Evolutionary conservation across 2,797 vertebrate genomes (phyloP).

Genomic region (Argya squamiceps): DNA sequence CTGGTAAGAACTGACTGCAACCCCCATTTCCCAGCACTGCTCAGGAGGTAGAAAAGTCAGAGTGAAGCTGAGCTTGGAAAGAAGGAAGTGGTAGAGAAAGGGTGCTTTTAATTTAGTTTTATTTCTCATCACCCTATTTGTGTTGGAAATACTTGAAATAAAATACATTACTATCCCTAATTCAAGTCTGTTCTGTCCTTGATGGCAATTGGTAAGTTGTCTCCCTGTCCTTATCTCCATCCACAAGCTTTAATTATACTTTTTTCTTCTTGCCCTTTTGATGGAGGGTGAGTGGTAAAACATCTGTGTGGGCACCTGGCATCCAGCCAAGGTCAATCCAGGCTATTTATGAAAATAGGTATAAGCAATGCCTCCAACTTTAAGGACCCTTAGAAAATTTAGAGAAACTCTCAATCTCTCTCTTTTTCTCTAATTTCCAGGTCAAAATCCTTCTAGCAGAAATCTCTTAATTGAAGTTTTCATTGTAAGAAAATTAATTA

Average conservation of each 20-base stretch:
- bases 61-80: neutral
- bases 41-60: neutral
- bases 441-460: neutral
- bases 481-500: neutral
- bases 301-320: neutral
- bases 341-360: neutral
- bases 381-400: neutral
- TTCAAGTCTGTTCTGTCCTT: neutral
- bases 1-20: neutral
- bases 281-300: neutral
- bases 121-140: neutral
- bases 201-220: neutral
- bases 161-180: neutral
- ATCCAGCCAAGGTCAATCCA: neutral
- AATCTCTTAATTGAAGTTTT: neutral
- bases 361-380: neutral
- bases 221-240: neutral
- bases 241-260: neutral
- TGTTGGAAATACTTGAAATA: neutral
- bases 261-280: neutral
- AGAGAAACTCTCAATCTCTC: neutral
- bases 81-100: neutral
- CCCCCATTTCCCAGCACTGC: accelerated
- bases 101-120: neutral
- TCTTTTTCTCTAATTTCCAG: neutral